Evolutionary conservation across 2,113 vertebrate genomes (phyloP).

Genomic region (Brevimyrus niger): DNA sequence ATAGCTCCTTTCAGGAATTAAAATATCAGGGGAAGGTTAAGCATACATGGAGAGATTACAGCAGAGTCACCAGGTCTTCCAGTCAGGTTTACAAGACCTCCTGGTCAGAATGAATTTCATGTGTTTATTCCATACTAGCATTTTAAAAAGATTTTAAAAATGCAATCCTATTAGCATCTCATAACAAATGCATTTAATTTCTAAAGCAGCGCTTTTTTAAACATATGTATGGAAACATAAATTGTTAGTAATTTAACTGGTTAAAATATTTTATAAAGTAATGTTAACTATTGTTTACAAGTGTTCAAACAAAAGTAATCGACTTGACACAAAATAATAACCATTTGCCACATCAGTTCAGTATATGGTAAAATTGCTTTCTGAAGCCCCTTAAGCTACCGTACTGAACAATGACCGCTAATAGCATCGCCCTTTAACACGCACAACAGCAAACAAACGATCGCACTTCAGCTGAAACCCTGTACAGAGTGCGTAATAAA

Average conservation of each 20-base stretch:
- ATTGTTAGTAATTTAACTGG: neutral
- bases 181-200: neutral
- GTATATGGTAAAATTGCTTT: neutral
- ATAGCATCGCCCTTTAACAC: constrained; percentile 27
- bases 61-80: neutral
- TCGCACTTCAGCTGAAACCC: constrained; percentile 40
- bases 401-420: neutral
- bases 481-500: constrained; percentile 52
- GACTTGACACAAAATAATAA: neutral
- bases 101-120: neutral
- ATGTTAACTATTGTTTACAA: neutral
- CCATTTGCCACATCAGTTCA: neutral
- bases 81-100: neutral
- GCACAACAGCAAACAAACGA: neutral
- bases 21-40: neutral
- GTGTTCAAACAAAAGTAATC: neutral
- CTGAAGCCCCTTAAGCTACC: neutral
- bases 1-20: neutral
- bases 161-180: neutral
- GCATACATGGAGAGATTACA: neutral
- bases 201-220: neutral
- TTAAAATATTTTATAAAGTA: neutral
- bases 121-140: neutral
- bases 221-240: neutral
- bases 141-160: neutral